Evolutionary conservation across 1,140 invertebrate genomes (phyloP).

Genomic region (Neotoxoptera formosana): DNA sequence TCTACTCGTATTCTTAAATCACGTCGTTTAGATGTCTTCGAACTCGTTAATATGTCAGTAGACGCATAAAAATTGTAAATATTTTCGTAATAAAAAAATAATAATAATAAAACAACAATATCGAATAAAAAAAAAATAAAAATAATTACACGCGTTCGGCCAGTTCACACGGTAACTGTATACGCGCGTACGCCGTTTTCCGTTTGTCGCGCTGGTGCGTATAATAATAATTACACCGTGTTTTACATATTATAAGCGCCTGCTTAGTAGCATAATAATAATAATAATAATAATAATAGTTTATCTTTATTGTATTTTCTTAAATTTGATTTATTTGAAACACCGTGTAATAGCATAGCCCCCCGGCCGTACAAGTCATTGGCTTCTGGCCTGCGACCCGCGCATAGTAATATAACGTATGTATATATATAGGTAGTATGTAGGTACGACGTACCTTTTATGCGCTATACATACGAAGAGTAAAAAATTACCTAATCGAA

Average conservation of each 20-base stretch:
- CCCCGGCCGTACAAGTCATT: conserved; percentile 38
- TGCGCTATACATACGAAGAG: not conserved
- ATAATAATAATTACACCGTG: conserved; percentile 1
- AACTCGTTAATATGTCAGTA: conserved; percentile 24
- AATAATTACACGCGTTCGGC: not conserved
- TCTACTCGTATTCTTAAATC: not conserved
- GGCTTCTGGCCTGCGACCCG: conserved; percentile 42
- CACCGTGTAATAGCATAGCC: conserved; percentile 38
- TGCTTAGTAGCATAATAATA: conserved; percentile 16
- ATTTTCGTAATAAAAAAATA: conserved; percentile 12
- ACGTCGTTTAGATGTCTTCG: conserved; percentile 19
- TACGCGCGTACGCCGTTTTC: conserved; percentile 7
- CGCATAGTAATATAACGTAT: not conserved
- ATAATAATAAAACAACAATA: conserved; percentile 7
- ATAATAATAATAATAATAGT: conserved; percentile 33
- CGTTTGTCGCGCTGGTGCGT: not conserved
- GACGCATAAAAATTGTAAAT: not conserved
- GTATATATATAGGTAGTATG: too few species aligned
- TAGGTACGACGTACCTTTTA: not conserved
- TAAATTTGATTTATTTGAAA: conserved; percentile 55
- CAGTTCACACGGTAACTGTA: not conserved
- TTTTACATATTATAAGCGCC: conserved; percentile 37
- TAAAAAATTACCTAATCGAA: conserved; percentile 28
- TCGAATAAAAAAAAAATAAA: not conserved
- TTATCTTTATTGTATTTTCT: conserved; percentile 46